Evolutionary conservation across 1,140 invertebrate species (phyloP), one percentile per base, ranked within the genome.

Genomic region (Lordiphosa mommai): DNA sequence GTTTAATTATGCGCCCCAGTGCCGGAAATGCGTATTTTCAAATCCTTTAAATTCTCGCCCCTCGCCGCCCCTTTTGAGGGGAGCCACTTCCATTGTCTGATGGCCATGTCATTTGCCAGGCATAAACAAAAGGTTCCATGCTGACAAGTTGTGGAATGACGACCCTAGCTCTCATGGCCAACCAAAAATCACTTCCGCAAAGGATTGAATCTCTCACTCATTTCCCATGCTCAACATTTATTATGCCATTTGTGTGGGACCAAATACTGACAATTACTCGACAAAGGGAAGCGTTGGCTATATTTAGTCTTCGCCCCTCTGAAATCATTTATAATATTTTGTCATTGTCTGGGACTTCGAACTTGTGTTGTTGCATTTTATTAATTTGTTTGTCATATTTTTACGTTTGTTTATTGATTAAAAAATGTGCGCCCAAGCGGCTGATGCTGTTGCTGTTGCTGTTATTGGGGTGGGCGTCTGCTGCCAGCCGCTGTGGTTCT

Each of bases 301-400:
- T 60, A 80, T 74, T 71, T 80, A 80, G 74, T 38, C 40, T 9
- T 9, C 23, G 40, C 13, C 37, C 37, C 23, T 33, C 37, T 9
- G 27, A 29, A 7, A 16, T 71, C 76, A 80, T 84, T 80, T 80
- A 80, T 80, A 70, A 82, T 63, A 82, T 84, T 80, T 82, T 68
- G 77, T 76, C 76, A 74, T 70, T 77, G 67, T 77, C 68, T 71
- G 57, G 44, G 40, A 59, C 41, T 29, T 59, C 37, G 37, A 14
- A 47, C n/a, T 33, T 60, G 59, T 69, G 55, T 61, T 61, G 64
- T 56, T 66, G 79, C 60, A 85, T 85, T 84, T 84, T 85, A 84
- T 85, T 84, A 84, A 85, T 85, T 84, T 79, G 69, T 79, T 84
- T 85, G 79, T 84, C 77, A 79, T 84, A 84, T 77, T 77, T 85